These are phyloP conservation scores for Macropis europaea DNA, from an alignment of 2,888 invertebrate genomes.

Conservation along the genomic window DNA sequence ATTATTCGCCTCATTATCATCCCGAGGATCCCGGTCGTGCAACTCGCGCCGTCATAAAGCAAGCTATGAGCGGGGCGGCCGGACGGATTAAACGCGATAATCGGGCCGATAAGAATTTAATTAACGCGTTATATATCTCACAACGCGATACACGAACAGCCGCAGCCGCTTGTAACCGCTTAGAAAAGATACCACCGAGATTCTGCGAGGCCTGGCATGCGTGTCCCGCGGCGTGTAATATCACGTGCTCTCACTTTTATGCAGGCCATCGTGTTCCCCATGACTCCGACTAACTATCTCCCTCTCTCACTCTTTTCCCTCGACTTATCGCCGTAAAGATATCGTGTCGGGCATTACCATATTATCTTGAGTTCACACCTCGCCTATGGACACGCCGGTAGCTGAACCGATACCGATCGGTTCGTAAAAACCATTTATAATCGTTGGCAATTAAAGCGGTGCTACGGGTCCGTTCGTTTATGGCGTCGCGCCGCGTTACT, in stretches of 20 bases:
- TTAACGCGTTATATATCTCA: constrained; percentile 58
- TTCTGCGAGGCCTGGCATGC: constrained; percentile 38
- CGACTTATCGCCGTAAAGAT: constrained; percentile 51
- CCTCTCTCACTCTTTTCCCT: background rate
- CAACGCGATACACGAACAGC: constrained; percentile 22
- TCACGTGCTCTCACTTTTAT: constrained; percentile 33
- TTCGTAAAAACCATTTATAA: constrained; percentile 46
- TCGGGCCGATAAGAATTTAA: constrained; percentile 63
- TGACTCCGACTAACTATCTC: too few relatives aligned
- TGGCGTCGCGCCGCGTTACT: constrained; percentile 11
- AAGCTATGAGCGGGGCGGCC: constrained; percentile 7
- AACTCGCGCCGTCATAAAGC: constrained; percentile 32
- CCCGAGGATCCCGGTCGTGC: constrained; percentile 4
- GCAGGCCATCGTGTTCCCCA: background rate
- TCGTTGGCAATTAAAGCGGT: constrained; percentile 48
- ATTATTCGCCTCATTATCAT: constrained; percentile 19
- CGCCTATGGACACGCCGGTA: constrained; percentile 36
- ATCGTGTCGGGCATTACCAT: constrained; percentile 57
- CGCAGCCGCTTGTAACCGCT: constrained; percentile 23
- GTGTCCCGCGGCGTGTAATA: constrained; percentile 44
- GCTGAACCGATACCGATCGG: constrained; percentile 55
- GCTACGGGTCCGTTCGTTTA: background rate
- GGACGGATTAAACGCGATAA: constrained; percentile 56
- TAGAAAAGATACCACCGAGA: constrained; percentile 51
- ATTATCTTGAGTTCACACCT: constrained; percentile 64